Conservation (phyloP, 2,888 invertebrate genomes). For the Dysmachus trigonus region DNA sequence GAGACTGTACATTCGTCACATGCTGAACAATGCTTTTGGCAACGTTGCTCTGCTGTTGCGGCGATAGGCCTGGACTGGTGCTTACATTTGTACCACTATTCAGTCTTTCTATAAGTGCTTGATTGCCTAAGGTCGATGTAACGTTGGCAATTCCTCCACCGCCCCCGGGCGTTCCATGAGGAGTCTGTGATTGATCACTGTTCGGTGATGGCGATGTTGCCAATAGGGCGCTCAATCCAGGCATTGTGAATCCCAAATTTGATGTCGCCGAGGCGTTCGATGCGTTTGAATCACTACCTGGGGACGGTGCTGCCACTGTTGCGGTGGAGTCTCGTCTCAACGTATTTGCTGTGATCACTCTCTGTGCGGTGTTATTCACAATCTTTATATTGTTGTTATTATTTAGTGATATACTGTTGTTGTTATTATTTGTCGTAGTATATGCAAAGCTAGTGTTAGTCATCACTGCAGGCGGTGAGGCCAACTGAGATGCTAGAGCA, state of each 20-base stretch:
- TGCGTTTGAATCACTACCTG: conserved; percentile 64
- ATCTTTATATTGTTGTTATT: conserved; percentile 52
- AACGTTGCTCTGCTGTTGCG: conserved; percentile 54
- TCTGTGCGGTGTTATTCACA: conserved; percentile 54
- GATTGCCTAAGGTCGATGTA: conserved; percentile 54
- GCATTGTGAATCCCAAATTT: conserved; percentile 68
- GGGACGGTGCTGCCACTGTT: conserved; percentile 65
- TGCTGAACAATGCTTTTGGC: conserved; percentile 58
- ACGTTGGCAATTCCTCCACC: conserved; percentile 53
- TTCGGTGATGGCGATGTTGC: conserved; percentile 65
- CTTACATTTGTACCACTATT: conserved; percentile 57
- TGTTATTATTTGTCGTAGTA: conserved; percentile 50
- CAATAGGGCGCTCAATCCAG: conserved; percentile 68
- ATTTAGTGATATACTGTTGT: conserved; percentile 41
- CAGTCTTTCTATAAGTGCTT: conserved; percentile 61
- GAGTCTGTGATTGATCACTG: conserved; percentile 58
- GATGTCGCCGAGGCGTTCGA: conserved; percentile 61
- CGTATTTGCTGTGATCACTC: conserved; percentile 60
- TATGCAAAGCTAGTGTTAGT: conserved; percentile 61
- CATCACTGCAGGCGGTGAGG: conserved; percentile 64
- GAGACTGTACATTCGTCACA: conserved; percentile 58
- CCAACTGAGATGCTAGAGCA: conserved; percentile 64
- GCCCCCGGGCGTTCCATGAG: conserved; percentile 53
- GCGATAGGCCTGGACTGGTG: conserved; percentile 57
- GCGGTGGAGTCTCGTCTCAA: conserved; percentile 64